Base-by-base conservation (phyloP, 2,113 vertebrate species). In the Heptranchias perlo region DNA sequence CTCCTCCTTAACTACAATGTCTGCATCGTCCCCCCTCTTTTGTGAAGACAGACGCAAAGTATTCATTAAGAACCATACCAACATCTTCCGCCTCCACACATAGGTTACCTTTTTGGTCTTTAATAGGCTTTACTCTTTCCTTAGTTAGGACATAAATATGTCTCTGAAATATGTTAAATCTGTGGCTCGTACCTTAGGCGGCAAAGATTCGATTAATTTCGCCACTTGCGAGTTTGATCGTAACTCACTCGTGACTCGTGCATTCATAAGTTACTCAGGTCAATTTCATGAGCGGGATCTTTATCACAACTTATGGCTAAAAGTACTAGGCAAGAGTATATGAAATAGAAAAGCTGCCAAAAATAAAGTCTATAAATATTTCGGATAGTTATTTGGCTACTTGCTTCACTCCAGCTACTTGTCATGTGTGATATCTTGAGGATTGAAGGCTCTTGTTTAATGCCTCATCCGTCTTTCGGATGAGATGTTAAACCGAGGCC, bases 341-440 rank as follows among this genome's bases (percentile, higher is more conserved):
- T 23, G 10, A 54, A 52, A 87, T 28, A 52, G 89, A 92, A 62
- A 39, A 62, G 54, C 58, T 61, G 89, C 54, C 89, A 92, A 62
- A 62, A 62, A 7, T 92, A 58, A 13, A 61, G 89, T 62, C 89
- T 61, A 44, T 92, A 92, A 92, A 92, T 61, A 92, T 62, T 92
- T 92, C 58, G n/a, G 14, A n/a, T 35, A 7, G 89, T 35, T 92
- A n/a, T 61, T 61, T 92, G 31, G 54, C 21, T 16, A 21, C 54
- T 18, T 61, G 14, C 1, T 0, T 8, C 31, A 13, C 16, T 62
- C 52, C 84, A 54, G 52, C 84, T 54, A 13, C 28, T 89, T 89
- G 52, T 18, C 35, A 35, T 61, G 54, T 61, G 54, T 39, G 28
- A 21, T 61, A n/a, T 6, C 54, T 62, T 92, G 54, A 62, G 54